Base-by-base conservation (phyloP, 2,888 invertebrate species). In the Mantis religiosa region DNA sequence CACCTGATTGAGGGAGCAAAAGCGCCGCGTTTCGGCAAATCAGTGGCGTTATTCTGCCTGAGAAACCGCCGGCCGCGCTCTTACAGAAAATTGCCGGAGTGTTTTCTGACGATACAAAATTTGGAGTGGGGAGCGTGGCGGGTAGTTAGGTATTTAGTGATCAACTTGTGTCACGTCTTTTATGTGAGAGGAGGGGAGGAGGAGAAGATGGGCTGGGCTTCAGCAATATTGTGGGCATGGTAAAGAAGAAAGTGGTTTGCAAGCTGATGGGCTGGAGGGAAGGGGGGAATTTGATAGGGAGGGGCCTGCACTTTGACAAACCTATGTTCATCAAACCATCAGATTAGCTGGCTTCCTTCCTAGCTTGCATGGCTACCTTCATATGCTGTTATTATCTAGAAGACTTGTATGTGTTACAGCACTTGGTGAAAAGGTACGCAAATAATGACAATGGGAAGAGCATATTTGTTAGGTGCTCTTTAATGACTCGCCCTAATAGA, bases 171-270 rank as follows among this genome's bases (percentile, higher is more conserved):
- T 71, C 54, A 71, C 54, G 54, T 71, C 54, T 71, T 71, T 41
- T 41, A 41, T 41, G 41, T 41, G 41, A 41, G 25, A 6, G 54
- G 54, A 4, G 54, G 54, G 54, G 54, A 71, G 54, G 25, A 71
- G 71, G 86, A 71, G 71, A 71, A 28, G n/a, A 86, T 54, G 54
- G 86, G 54, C 86, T 71, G 54, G 54, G 85, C 41, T 47, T 28
- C 30, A 41, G 85, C 47, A 47, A 85, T 86, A 86, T 71, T 86
- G 71, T 86, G 86, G 86, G 86, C 81, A 71, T 28, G 86, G 54
- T 84, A 86, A 71, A 71, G 86, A 85, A 47, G 86, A 85, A 47
- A 85, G 86, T 41, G 86, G 81, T 71, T 86, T 86, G 86, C 86
- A 28, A 86, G 71, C 85, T 47, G 84, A 84, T 84, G 30, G 84